Percentiles rank a stretch among this genome's conserved stretches.
phyloP scores from a whole-genome alignment of 2,888 invertebrate genomes.

The Orthosia cruda region DNA sequence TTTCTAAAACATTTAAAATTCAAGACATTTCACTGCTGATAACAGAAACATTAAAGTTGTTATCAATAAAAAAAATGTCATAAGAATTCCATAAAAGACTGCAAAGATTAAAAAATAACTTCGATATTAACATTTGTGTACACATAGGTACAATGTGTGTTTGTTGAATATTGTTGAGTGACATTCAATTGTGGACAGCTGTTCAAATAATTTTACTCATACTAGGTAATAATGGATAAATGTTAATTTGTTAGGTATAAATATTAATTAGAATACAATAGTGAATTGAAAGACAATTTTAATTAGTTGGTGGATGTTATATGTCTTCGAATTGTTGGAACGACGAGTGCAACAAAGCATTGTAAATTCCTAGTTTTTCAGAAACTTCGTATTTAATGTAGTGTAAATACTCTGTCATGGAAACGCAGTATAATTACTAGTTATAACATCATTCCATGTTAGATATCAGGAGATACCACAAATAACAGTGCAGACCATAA shows the following conservation, averaged over 20 bases:
- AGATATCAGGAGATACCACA: slow-evolving; percentile 43
- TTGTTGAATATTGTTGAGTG: slow-evolving; percentile 6
- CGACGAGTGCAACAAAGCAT: too few species aligned
- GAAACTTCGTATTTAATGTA: background rate
- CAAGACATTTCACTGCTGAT: slow-evolving; percentile 24
- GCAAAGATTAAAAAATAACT: slow-evolving; percentile 38
- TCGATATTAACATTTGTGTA: slow-evolving; percentile 32
- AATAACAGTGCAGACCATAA: slow-evolving; percentile 23
- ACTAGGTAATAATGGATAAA: slow-evolving; percentile 16
- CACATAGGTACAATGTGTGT: slow-evolving; percentile 13
- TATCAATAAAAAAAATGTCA: slow-evolving; percentile 33
- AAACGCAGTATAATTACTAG: slow-evolving; percentile 32
- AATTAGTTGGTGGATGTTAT: background rate
- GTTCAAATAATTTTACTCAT: slow-evolving; percentile 36
- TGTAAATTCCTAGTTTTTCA: background rate
- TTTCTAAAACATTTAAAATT: slow-evolving; percentile 8
- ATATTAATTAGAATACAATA: slow-evolving; percentile 9
- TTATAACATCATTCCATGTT: slow-evolving; percentile 34
- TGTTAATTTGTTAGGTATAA: slow-evolving; percentile 17
- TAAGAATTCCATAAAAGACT: slow-evolving; percentile 6
- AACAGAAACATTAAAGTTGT: slow-evolving; percentile 9
- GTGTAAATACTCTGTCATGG: slow-evolving; percentile 12
- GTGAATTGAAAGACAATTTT: background rate
- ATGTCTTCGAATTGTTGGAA: background rate
- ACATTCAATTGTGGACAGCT: slow-evolving; percentile 37